A percentile compares a stretch with the other conserved stretches of the same genome.
phyloP scores from a whole-genome alignment of 2,888 invertebrate genomes.

The Cyclophora albipunctata region DNA sequence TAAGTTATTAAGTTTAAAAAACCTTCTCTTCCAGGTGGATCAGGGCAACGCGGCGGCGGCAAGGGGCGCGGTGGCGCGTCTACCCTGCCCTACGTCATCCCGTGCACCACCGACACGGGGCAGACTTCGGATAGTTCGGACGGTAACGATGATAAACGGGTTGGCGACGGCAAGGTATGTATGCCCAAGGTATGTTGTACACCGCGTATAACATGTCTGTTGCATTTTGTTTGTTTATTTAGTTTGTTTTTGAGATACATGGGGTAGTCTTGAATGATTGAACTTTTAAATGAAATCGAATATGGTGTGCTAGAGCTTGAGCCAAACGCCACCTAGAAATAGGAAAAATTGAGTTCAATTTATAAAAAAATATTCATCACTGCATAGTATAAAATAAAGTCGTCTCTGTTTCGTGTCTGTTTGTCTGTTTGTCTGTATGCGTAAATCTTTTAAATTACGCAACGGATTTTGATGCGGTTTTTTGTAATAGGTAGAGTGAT shows the following conservation, averaged over 20 bases:
- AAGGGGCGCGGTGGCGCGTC: conserved; percentile 60
- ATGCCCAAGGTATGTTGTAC: conserved; percentile 23
- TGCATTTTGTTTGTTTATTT: conserved; percentile 5
- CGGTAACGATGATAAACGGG: conserved; percentile 57
- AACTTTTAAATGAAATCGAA: too few species aligned
- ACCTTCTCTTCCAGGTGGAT: conserved; percentile 13
- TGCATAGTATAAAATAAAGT: too few species aligned
- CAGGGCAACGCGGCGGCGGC: conserved; percentile 59
- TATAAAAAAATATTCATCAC: too few species aligned
- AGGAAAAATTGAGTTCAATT: too few species aligned
- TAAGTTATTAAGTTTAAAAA: too few species aligned
- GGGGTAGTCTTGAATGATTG: not conserved
- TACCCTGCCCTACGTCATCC: conserved; percentile 67
- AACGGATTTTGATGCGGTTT: too few species aligned
- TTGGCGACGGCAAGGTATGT: conserved; percentile 58
- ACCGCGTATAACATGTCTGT: conserved; percentile 20
- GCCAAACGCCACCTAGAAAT: too few species aligned
- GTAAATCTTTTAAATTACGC: too few species aligned
- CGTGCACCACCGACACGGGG: conserved; percentile 59
- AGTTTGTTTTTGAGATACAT: conserved; percentile 4
- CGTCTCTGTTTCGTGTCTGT: too few species aligned
- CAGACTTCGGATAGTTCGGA: conserved; percentile 67
- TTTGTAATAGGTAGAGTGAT: too few species aligned
- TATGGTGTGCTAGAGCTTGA: too few species aligned
- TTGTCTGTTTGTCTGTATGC: too few species aligned